phyloP scores from a whole-genome alignment of 1,140 invertebrate species.

The Cherax quadricarinatus region DNA sequence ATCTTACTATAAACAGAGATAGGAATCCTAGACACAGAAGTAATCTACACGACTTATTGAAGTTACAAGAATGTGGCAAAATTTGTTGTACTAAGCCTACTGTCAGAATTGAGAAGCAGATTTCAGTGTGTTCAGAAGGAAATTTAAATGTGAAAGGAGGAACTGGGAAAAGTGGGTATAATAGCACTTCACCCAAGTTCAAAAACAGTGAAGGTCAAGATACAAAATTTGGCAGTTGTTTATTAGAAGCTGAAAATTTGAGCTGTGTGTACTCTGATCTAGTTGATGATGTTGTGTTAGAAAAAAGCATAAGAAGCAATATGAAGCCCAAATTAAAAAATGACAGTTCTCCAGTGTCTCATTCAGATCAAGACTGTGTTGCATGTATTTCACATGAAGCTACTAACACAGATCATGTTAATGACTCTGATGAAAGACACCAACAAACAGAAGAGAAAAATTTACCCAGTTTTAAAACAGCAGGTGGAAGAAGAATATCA shows the following conservation, averaged over 20 bases:
- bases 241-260: neutral
- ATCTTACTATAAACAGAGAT: neutral
- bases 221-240: neutral
- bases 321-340: neutral
- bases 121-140: neutral
- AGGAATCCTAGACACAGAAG: neutral
- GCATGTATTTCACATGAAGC: neutral
- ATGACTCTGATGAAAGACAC: neutral
- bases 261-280: neutral
- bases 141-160: neutral
- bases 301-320: neutral
- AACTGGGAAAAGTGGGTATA: neutral
- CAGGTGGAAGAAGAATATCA: conserved; percentile 11
- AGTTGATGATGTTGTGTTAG: neutral
- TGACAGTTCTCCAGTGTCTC: neutral
- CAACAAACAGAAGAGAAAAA: neutral
- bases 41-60: neutral
- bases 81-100: too few relatives aligned
- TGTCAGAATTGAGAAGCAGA: neutral
- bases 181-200: neutral
- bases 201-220: neutral
- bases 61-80: neutral
- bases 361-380: neutral
- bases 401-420: neutral
- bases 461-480: conserved; percentile 7